These are phyloP conservation scores for Poecilia gillii DNA, from an alignment of 2,797 vertebrate species.

Conservation along the genomic window DNA sequence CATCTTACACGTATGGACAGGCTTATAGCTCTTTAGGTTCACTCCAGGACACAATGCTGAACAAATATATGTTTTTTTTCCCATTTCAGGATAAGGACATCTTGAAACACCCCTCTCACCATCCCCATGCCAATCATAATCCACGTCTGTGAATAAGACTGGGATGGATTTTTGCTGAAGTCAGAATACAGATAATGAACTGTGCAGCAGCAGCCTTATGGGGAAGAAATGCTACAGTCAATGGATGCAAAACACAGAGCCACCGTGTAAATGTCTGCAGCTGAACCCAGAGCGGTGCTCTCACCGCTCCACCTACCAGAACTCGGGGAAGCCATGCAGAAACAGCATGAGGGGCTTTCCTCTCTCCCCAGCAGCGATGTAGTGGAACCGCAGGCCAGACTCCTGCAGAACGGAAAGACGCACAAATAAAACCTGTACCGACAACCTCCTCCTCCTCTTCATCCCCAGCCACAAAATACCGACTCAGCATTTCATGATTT, in stretches of 20 bases:
- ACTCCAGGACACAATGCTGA: conserved; percentile 46
- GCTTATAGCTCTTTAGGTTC: conserved; percentile 64
- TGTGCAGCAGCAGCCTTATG: conserved; percentile 1
- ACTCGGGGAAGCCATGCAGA: conserved; percentile 97
- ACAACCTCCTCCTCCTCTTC: background rate
- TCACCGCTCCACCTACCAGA: conserved; percentile 86
- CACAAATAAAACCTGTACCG: conserved; percentile 7
- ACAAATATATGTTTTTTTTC: conserved; percentile 28
- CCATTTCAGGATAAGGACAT: conserved; percentile 47
- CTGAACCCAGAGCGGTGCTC: background rate
- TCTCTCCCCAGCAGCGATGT: conserved; percentile 96
- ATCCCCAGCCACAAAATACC: conserved; percentile 7
- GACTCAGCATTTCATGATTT: conserved; percentile 2
- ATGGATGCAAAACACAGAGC: conserved; percentile 10
- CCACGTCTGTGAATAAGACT: conserved; percentile 25
- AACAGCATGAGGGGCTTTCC: conserved; percentile 98
- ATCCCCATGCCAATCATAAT: conserved; percentile 5
- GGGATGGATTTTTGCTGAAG: conserved; percentile 23
- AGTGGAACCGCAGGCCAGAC: conserved; percentile 96
- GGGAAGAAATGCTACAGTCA: background rate
- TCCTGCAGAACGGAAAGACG: conserved; percentile 79
- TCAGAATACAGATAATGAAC: conserved; percentile 16
- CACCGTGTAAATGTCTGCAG: conserved; percentile 9
- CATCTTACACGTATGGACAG: conserved; percentile 55
- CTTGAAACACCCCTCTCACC: conserved; percentile 15